These are phyloP conservation scores for Chondrilla cf. caribensis DNA, from an alignment of 37 sponge, comb jelly and placozoan genomes.

Conservation along the genomic window DNA sequence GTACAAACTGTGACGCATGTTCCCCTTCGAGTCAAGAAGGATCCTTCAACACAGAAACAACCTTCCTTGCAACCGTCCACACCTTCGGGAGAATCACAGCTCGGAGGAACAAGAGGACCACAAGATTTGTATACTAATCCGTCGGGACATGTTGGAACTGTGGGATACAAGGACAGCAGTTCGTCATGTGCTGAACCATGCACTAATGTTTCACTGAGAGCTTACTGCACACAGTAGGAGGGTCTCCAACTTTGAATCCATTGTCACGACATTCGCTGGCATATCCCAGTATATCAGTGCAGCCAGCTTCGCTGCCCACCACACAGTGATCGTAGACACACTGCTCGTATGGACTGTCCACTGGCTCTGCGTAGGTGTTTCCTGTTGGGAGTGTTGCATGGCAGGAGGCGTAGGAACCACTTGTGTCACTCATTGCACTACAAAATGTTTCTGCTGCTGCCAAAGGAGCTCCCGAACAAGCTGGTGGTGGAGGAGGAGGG, in stretches of 20 bases:
- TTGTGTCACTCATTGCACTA: not conserved
- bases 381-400: not conserved
- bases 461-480: not conserved
- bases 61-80: not conserved
- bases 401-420: not conserved
- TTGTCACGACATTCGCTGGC: not conserved
- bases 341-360: not conserved
- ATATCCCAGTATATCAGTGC: not conserved
- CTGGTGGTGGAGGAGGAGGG: not conserved
- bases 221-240: not conserved
- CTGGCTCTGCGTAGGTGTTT: too few relatives aligned
- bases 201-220: too few relatives aligned
- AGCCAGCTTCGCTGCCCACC: not conserved
- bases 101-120: not conserved
- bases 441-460: conserved; percentile 4
- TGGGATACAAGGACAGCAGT: too few relatives aligned
- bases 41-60: not conserved
- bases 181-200: too few relatives aligned
- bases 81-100: not conserved
- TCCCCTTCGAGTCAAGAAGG: too few relatives aligned
- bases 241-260: not conserved
- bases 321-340: not conserved
- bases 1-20: too few relatives aligned
- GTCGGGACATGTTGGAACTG: not conserved
- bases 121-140: not conserved